phyloP scores from a whole-genome alignment of 2,888 invertebrate species.

The Blastobasis lacticolella region DNA sequence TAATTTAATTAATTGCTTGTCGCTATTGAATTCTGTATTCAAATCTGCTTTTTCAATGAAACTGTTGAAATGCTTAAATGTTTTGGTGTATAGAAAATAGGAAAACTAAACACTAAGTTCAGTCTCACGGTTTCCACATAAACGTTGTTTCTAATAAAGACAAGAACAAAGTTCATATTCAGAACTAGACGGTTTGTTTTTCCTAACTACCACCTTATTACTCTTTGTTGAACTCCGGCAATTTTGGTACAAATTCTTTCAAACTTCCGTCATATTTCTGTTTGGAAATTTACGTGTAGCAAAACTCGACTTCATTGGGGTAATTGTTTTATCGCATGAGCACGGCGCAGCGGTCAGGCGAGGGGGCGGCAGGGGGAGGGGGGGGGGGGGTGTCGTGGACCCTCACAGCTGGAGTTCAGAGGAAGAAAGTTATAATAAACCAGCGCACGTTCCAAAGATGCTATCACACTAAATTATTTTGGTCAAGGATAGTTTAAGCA shows the following conservation, averaged over 20 bases:
- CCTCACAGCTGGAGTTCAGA: slow-evolving; percentile 45
- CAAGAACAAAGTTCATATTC: too few relatives aligned
- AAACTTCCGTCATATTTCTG: slow-evolving; percentile 33
- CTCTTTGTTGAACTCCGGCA: not conserved
- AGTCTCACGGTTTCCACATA: too few relatives aligned
- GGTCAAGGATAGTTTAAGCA: slow-evolving; percentile 61
- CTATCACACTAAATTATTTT: slow-evolving; percentile 61
- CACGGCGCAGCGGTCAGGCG: slow-evolving; percentile 43
- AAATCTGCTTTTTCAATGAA: too few relatives aligned
- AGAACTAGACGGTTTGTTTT: too few relatives aligned
- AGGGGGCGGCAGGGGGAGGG: slow-evolving; percentile 18
- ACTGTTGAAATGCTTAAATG: too few relatives aligned
- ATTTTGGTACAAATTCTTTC: slow-evolving; percentile 15
- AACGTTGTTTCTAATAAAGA: slow-evolving; percentile 8
- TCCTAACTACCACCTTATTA: too few relatives aligned
- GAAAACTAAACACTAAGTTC: too few relatives aligned
- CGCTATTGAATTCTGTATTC: too few relatives aligned
- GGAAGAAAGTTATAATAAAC: slow-evolving; percentile 60
- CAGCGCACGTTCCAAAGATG: slow-evolving; percentile 55
- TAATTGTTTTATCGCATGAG: slow-evolving; percentile 74
- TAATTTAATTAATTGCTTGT: slow-evolving; percentile 29
- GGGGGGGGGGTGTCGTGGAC: slow-evolving; percentile 26
- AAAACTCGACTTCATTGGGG: slow-evolving; percentile 51
- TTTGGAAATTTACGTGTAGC: slow-evolving; percentile 40
- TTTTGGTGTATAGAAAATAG: too few relatives aligned